Evolutionary conservation across 2,888 invertebrate species (phyloP).

Genomic region (Mactromeris polynyma): DNA sequence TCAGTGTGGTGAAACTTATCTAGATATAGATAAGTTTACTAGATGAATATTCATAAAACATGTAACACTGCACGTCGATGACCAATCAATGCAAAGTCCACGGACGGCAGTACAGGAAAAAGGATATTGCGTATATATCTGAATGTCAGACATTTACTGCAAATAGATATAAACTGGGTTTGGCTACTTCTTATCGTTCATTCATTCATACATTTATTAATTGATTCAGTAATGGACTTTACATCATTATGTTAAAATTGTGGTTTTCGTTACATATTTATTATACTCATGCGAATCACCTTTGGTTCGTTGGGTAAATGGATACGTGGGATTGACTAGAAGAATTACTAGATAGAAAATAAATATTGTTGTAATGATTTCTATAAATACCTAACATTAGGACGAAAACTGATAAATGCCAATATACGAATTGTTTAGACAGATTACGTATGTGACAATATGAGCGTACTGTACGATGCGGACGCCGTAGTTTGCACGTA

Average conservation of each 20-base stretch:
- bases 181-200: neutral
- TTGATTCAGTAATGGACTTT: neutral
- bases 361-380: neutral
- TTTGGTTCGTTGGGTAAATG: neutral
- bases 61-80: too few species aligned
- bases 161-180: neutral
- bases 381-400: neutral
- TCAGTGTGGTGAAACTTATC: too few species aligned
- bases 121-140: too few species aligned
- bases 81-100: too few species aligned
- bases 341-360: neutral
- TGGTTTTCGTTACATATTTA: neutral
- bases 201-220: neutral
- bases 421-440: too few species aligned
- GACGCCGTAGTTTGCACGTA: too few species aligned
- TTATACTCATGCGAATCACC: neutral
- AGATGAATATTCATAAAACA: too few species aligned
- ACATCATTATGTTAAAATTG: neutral
- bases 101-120: too few species aligned
- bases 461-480: too few species aligned
- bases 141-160: neutral
- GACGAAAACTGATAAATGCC: too few species aligned
- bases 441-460: too few species aligned
- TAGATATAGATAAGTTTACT: too few species aligned
- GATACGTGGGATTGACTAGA: neutral